Percentiles rank a stretch among this genome's conserved stretches.
phyloP scores from a whole-genome alignment of 1,140 invertebrate species.

The Adoxophyes honmai region DNA sequence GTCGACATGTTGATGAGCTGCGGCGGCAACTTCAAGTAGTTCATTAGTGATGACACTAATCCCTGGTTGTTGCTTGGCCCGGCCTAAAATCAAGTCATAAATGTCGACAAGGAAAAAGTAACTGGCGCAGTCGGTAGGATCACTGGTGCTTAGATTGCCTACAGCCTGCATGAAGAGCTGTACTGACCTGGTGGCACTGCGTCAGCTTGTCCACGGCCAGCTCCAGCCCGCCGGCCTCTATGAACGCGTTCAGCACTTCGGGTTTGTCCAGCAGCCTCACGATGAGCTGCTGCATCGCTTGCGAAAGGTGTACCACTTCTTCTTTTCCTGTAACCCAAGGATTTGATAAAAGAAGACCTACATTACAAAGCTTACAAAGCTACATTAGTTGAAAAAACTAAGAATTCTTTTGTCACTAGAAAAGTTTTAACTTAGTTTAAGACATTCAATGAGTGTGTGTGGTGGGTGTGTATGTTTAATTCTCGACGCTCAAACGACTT shows the following conservation, averaged over 20 bases:
- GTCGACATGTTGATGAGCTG: conserved; percentile 76
- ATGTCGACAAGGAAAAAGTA: too few relatives aligned
- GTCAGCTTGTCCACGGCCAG: conserved; percentile 72
- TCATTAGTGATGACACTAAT: conserved; percentile 69
- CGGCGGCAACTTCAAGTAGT: conserved; percentile 67
- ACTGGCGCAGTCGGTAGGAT: neutral
- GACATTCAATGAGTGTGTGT: too few relatives aligned
- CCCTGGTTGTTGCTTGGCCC: conserved; percentile 65
- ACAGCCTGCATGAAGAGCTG: neutral
- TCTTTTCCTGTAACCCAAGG: conserved; percentile 47
- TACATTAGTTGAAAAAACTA: too few relatives aligned
- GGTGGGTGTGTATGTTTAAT: too few relatives aligned
- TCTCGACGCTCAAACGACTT: too few relatives aligned
- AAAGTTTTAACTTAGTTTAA: too few relatives aligned
- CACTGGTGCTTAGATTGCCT: neutral
- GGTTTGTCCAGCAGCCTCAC: conserved; percentile 61
- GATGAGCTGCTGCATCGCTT: conserved; percentile 65
- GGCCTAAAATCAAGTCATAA: conserved; percentile 29
- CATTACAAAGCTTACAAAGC: too few relatives aligned
- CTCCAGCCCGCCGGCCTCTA: conserved; percentile 60
- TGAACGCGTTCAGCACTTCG: conserved; percentile 56
- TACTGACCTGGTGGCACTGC: conserved; percentile 58
- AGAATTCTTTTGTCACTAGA: too few relatives aligned
- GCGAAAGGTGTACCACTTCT: conserved; percentile 58
- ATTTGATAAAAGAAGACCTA: too few relatives aligned